Evolutionary conservation across 2,797 vertebrate genomes (phyloP), one percentile per base, ranked within the genome.

Genomic region (Odontamblyopus rebecca): DNA sequence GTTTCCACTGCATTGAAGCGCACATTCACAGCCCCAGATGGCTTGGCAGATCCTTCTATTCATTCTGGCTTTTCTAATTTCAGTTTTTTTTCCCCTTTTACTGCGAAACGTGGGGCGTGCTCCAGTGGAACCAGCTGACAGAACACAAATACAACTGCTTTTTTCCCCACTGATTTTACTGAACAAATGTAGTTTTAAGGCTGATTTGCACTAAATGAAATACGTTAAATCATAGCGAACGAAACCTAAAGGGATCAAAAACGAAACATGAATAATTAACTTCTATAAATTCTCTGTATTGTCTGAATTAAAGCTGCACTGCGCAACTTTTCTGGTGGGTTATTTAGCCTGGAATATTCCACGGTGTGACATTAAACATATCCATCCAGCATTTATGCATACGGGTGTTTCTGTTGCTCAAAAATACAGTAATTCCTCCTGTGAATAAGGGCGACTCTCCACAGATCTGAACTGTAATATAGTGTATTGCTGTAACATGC

Each of bases 11-110:
- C 76, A 78, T 82, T 67, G 67, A 75, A 69, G 78, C 73, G 82
- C 77, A 85, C 83, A 91, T 83, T 82, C 74, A 78, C 77, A 73
- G 81, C 73, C 78, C 78, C 88, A 85, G 85, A 90, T 89, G 85
- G 87, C 78, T 77, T 66, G 74, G 76, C 77, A 82, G 75, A 78
- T 87, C 44, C 29, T 72, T 79, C 79, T 79, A 69, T 87, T 72
- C 65, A 71, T 82, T 73, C 12, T 75, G 70, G 79, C 27, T 70
- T 82, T 80, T 76, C 62, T 73, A 65, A 71, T 67, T 68, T 29
- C 62, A 85, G 65, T 77, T 50, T 70, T 67, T 61, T 65, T 56
- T 76, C 61, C 67, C 35, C 70, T 56, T 41, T 74, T 77, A 74
- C 62, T 59, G 70, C 61, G 73, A 80, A 68, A 50, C 53, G 78